Conservation (phyloP, 2,888 invertebrate species). For the Drosophila subquinaria region DNA sequence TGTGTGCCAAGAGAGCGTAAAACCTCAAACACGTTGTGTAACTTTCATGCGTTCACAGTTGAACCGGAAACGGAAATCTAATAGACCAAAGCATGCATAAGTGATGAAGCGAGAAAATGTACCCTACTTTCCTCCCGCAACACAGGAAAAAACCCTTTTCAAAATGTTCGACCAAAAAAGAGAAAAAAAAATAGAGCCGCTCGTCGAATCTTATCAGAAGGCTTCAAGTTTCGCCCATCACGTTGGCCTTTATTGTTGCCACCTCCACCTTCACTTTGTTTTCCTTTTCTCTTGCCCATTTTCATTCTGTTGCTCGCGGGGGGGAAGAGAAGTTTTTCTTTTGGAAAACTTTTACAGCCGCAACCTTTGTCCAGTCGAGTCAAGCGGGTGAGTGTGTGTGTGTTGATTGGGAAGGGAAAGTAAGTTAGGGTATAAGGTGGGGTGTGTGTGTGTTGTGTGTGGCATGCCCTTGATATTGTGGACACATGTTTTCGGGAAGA, state of each 20-base stretch:
- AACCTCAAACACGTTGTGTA: constrained; percentile 77
- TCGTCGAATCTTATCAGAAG: constrained; percentile 72
- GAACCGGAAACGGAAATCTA: constrained; percentile 81
- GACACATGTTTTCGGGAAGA: constrained; percentile 79
- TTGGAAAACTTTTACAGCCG: constrained; percentile 54
- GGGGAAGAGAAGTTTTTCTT: constrained; percentile 32
- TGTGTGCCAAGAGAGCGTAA: constrained; percentile 75
- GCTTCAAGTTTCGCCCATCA: constrained; percentile 67
- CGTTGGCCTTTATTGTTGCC: constrained; percentile 46
- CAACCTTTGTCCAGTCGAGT: constrained; percentile 53
- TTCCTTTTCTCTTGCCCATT: constrained; percentile 23
- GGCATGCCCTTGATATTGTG: constrained; percentile 70
- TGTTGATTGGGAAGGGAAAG: constrained; percentile 14
- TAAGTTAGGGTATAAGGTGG: constrained; percentile 5
- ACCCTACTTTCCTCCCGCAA: constrained; percentile 10
- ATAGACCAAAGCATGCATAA: constrained; percentile 80
- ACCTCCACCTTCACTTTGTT: constrained; percentile 3
- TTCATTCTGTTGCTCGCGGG: constrained; percentile 29
- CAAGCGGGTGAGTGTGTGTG: constrained; percentile 19
- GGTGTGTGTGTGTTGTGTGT: constrained; percentile 26
- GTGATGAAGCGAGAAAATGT: constrained; percentile 77
- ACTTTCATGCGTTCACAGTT: constrained; percentile 73
- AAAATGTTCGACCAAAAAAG: constrained; percentile 35
- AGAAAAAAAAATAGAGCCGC: constrained; percentile 35
- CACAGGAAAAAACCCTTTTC: constrained; percentile 56